Conservation (phyloP, 1,140 invertebrate genomes). For the Cheumatopsyche charites region DNA sequence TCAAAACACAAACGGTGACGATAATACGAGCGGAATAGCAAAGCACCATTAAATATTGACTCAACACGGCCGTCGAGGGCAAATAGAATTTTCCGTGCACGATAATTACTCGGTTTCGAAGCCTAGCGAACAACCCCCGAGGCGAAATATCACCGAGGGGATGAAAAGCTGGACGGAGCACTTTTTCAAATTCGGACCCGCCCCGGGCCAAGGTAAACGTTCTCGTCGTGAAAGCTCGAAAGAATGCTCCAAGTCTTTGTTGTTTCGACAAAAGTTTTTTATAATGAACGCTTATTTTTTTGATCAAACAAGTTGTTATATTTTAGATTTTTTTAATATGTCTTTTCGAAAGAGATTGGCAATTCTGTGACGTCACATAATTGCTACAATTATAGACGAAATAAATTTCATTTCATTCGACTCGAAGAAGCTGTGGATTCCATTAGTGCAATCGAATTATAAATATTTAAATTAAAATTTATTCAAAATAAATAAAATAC, state of each 20-base stretch:
- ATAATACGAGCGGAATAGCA: constrained; percentile 10
- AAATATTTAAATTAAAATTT: too few species aligned
- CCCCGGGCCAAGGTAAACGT: constrained; percentile 9
- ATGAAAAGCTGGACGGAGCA: not conserved
- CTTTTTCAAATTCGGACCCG: not conserved
- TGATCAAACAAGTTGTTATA: too few species aligned
- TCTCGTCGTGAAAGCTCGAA: constrained; percentile 10
- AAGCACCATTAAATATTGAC: constrained; percentile 15
- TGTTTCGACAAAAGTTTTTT: not conserved
- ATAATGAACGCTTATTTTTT: too few species aligned
- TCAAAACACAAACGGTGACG: not conserved
- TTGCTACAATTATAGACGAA: too few species aligned
- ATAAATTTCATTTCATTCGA: too few species aligned
- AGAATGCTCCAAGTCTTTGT: constrained; percentile 9
- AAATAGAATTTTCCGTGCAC: constrained; percentile 21
- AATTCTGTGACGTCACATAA: too few species aligned
- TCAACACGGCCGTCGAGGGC: not conserved
- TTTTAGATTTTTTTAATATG: too few species aligned
- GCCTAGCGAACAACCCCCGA: constrained; percentile 3
- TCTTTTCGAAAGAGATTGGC: too few species aligned
- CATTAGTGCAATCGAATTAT: too few species aligned
- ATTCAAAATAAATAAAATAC: too few species aligned
- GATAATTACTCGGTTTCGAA: constrained; percentile 16
- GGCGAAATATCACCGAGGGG: not conserved
- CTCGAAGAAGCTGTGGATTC: too few species aligned